Evolutionary conservation across 2,113 vertebrate genomes (phyloP).

Genomic region (Malurus elegans): DNA sequence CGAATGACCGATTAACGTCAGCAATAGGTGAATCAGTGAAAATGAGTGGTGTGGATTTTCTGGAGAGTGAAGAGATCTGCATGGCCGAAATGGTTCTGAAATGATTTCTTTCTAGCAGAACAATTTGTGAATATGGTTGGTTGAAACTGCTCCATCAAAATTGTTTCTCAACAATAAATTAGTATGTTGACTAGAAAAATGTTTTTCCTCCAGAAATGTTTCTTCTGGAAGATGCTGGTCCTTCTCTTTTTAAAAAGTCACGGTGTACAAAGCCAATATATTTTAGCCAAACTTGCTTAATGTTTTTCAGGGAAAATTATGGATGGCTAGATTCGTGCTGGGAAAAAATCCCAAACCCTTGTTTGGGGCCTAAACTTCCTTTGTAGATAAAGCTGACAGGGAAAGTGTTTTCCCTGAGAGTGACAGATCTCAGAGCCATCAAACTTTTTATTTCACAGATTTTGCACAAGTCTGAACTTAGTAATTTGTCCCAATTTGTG

Average conservation of each 20-base stretch:
- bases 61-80: constrained; percentile 7
- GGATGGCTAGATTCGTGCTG: background rate
- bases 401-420: background rate
- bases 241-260: background rate
- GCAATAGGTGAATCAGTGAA: background rate
- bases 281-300: background rate
- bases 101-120: background rate
- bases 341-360: background rate
- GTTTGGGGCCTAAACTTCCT: background rate
- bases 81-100: constrained; percentile 32
- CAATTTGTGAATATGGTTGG: background rate
- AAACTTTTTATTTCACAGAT: background rate
- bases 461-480: background rate
- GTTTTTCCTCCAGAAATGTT: background rate
- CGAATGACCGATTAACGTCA: background rate
- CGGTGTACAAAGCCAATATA: background rate
- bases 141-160: constrained; percentile 6
- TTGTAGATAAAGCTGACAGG: background rate
- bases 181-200: background rate
- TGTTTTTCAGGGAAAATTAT: background rate
- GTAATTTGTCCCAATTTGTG: background rate
- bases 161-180: constrained; percentile 32
- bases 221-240: background rate
- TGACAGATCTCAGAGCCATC: background rate
- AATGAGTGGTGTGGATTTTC: background rate